A percentile compares a stretch with the other conserved stretches of the same genome.
phyloP scores from a whole-genome alignment of 2,113 vertebrate species.

The Corythornis vintsioides region DNA sequence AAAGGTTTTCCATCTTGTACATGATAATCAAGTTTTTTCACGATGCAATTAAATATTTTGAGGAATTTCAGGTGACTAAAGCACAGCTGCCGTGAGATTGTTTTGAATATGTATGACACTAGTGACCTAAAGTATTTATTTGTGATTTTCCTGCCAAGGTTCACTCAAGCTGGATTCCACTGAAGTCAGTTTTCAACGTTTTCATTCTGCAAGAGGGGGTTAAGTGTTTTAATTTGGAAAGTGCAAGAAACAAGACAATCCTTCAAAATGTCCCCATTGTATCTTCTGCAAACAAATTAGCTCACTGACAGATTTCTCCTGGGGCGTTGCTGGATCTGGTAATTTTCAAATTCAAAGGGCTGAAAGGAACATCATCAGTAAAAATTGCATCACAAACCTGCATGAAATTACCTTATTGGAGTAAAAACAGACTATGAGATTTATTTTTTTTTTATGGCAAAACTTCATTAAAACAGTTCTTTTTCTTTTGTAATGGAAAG shows the following conservation, averaged over 20 bases:
- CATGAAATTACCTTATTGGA: not conserved
- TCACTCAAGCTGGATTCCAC: not conserved
- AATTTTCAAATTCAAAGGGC: slow-evolving; percentile 12
- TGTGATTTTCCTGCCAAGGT: not conserved
- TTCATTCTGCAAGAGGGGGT: not conserved
- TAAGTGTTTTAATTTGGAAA: not conserved
- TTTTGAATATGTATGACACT: not conserved
- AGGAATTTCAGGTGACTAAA: not conserved
- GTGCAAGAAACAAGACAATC: not conserved
- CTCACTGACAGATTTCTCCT: not conserved
- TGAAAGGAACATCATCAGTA: not conserved
- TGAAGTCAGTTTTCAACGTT: not conserved
- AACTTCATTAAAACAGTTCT: no score
- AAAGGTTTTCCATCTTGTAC: not conserved
- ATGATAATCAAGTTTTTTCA: not conserved
- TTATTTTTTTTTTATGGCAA: no score
- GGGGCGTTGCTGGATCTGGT: not conserved
- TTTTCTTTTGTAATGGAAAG: not conserved
- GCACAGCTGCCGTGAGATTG: not conserved
- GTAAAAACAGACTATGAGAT: not conserved
- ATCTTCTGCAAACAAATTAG: slow-evolving; percentile 14
- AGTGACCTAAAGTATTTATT: not conserved
- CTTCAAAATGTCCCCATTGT: not conserved
- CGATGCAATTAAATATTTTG: not conserved
- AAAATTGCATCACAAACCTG: not conserved